These are phyloP conservation scores for Leptinotarsa haldemani DNA, from an alignment of 2,888 invertebrate species.

Conservation along the genomic window DNA sequence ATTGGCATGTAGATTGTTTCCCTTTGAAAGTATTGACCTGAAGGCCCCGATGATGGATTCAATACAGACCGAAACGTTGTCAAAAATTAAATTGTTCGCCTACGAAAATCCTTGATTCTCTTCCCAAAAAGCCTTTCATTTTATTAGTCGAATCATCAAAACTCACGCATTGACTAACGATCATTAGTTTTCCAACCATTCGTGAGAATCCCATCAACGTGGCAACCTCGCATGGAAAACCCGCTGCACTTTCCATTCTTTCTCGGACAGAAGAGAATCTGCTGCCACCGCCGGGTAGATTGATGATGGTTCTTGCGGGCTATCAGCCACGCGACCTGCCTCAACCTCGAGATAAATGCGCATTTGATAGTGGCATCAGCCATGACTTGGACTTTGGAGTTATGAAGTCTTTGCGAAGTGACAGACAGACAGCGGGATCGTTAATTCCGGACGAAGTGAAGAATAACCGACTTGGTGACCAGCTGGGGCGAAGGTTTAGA, in stretches of 20 bases:
- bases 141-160: too few species aligned
- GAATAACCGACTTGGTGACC: constrained; percentile 3
- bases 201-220: neutral
- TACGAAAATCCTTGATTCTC: too few species aligned
- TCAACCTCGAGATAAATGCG: constrained; percentile 57
- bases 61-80: too few species aligned
- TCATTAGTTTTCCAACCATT: neutral
- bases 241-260: constrained; percentile 35
- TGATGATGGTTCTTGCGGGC: constrained; percentile 55
- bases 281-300: constrained; percentile 43
- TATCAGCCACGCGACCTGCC: constrained; percentile 56
- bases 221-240: constrained; percentile 24
- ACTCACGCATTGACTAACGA: too few species aligned
- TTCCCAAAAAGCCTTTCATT: too few species aligned
- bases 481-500: neutral
- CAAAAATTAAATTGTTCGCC: too few species aligned
- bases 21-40: too few species aligned
- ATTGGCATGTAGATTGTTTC: too few species aligned
- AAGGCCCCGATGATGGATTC: too few species aligned
- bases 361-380: constrained; percentile 54
- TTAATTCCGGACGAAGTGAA: constrained; percentile 21
- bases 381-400: constrained; percentile 56
- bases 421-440: constrained; percentile 43
- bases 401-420: constrained; percentile 54
- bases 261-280: constrained; percentile 37